phyloP scores from a whole-genome alignment of 2,888 invertebrate genomes.

The Xylocampa areola region DNA sequence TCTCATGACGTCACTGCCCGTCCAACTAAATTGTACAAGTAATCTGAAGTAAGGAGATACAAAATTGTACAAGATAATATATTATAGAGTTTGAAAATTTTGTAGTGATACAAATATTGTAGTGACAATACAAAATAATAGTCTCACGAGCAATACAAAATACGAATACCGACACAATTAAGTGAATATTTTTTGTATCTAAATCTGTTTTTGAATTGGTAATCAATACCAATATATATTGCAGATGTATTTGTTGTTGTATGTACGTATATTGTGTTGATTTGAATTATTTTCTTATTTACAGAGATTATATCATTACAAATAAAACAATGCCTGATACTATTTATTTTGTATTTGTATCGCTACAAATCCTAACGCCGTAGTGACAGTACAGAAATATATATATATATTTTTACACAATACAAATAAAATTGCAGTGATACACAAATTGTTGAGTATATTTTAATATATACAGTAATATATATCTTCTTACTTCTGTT shows the following conservation, averaged over 20 bases:
- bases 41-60: slow-evolving; percentile 31
- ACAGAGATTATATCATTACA: too few species aligned
- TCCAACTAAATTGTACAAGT: slow-evolving; percentile 30
- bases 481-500: slow-evolving; percentile 41
- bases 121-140: slow-evolving; percentile 11
- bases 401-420: slow-evolving; percentile 46
- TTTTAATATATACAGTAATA: not conserved
- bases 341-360: slow-evolving; percentile 8
- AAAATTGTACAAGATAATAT: slow-evolving; percentile 41
- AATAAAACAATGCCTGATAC: too few species aligned
- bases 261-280: too few species aligned
- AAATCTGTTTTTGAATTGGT: slow-evolving; percentile 3
- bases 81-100: slow-evolving; percentile 6
- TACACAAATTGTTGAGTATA: slow-evolving; percentile 27
- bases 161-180: slow-evolving; percentile 1
- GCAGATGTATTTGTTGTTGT: not conserved
- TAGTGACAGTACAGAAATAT: slow-evolving; percentile 29
- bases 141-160: slow-evolving; percentile 7
- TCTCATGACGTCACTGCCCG: not conserved
- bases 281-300: too few species aligned
- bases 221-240: not conserved
- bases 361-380: slow-evolving; percentile 15
- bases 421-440: slow-evolving; percentile 8
- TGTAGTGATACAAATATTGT: slow-evolving; percentile 16
- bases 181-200: slow-evolving; percentile 1